Evolutionary conservation across 53 echinoderm and acorn worm species (phyloP).

Genomic region (Paracentrotus lividus): DNA sequence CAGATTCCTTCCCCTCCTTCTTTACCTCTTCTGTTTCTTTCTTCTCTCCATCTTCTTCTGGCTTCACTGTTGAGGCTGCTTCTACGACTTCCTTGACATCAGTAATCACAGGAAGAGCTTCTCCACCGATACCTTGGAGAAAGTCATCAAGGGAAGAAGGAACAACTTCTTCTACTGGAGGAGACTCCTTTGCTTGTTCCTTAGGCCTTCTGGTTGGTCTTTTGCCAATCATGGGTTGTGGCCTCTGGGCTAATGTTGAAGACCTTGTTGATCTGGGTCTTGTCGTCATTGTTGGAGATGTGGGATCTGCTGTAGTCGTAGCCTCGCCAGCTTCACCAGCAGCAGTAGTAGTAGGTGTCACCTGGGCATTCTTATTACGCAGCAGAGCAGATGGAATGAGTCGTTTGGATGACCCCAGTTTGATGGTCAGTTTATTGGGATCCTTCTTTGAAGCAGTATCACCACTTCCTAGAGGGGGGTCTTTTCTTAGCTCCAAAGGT

Average conservation of each 20-base stretch:
- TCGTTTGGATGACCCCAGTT: conserved; percentile 49
- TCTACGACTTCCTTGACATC: background rate
- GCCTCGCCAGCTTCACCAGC: conserved; percentile 9
- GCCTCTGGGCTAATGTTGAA: background rate
- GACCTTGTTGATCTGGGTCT: conserved; percentile 7
- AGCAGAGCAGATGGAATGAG: conserved; percentile 61
- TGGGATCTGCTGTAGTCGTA: background rate
- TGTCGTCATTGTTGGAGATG: background rate
- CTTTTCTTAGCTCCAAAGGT: conserved; percentile 56
- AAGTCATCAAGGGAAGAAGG: conserved; percentile 30
- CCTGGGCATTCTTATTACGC: conserved; percentile 2
- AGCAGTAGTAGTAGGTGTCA: background rate
- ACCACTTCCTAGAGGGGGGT: background rate
- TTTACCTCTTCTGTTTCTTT: conserved; percentile 15
- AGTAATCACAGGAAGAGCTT: conserved; percentile 58
- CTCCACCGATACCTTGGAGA: conserved; percentile 41
- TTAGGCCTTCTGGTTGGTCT: conserved; percentile 17
- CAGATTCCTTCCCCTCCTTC: background rate
- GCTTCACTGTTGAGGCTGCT: background rate
- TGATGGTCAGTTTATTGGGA: conserved; percentile 59
- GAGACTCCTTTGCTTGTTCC: conserved; percentile 39
- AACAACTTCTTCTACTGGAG: background rate
- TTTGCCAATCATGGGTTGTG: conserved; percentile 47
- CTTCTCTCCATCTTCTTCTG: conserved; percentile 20
- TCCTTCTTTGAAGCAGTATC: conserved; percentile 37